Conservation (phyloP, 2,797 vertebrate species). For the Ctenopoma multispine region DNA sequence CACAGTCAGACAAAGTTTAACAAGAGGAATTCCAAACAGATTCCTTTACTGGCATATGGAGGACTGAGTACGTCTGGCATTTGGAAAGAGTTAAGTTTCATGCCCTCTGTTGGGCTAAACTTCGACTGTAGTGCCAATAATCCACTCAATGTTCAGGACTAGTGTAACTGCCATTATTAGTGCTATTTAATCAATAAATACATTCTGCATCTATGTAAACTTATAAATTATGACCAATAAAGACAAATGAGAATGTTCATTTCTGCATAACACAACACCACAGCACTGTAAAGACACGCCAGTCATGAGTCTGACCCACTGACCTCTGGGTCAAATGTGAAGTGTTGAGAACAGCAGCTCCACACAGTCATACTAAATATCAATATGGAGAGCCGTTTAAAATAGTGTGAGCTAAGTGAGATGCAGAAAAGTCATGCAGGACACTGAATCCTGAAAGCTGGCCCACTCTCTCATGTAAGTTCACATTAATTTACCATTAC, state of each 20-base stretch:
- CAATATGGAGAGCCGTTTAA: constrained; percentile 55
- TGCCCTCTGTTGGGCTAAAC: constrained; percentile 7
- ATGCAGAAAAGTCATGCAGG: constrained; percentile 29
- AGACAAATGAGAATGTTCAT: constrained; percentile 19
- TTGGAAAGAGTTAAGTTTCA: constrained; percentile 39
- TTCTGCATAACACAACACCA: constrained; percentile 32
- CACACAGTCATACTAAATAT: constrained; percentile 66
- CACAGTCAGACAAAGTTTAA: constrained; percentile 20
- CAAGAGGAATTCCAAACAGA: constrained; percentile 26
- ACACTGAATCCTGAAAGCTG: constrained; percentile 18
- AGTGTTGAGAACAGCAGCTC: constrained; percentile 66
- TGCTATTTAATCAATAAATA: constrained; percentile 15
- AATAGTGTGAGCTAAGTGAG: constrained; percentile 29
- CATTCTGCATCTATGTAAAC: background rate
- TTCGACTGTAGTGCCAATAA: constrained; percentile 18
- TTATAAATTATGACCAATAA: constrained; percentile 5
- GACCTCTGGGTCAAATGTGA: constrained; percentile 73
- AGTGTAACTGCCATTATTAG: background rate
- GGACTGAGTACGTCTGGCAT: constrained; percentile 15
- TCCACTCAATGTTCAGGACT: constrained; percentile 14
- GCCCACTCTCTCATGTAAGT: background rate
- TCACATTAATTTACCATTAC: background rate
- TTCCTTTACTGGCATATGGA: constrained; percentile 31
- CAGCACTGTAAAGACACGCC: constrained; percentile 53
- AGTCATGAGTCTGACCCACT: constrained; percentile 70